Base-by-base conservation (phyloP, 2,888 invertebrate species). In the Carpatolechia fugitivella region DNA sequence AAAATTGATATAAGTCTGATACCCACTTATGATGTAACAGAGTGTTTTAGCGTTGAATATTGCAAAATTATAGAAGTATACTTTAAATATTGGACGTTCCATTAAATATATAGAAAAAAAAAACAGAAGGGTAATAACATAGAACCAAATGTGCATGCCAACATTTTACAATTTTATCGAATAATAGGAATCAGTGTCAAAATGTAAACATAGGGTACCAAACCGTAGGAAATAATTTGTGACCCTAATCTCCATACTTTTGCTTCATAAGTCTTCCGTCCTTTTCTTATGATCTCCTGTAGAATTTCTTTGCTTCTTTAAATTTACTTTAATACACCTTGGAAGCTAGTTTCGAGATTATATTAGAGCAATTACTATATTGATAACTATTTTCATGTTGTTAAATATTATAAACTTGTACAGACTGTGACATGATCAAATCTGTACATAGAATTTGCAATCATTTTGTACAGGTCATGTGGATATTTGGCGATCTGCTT, bases 401-500 rank as follows among this genome's bases (percentile, higher is more conserved):
- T 72, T 62, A 62, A 44, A 70, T 72, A 70, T 77, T 73, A 68
- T 73, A 68, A 52, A 56, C 61, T 11, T 75, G 78, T 78, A 77
- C 76, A 73, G 72, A 74, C 62, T 67, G 63, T 62, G 59, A 61
- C 58, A 65, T 68, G 80, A 70, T 78, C 66, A 75, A 24, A 76
- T 80, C 82, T 83, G 81, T 85, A 82, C 83, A 83, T 82, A 82
- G 72, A 70, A 33, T 66, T 72, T 78, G 75, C 74, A 68, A 66
- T 65, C 59, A 57, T 46, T 60, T 78, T 89, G 89, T 90, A 84
- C 86, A 86, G 90, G 90, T 90, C 84, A 90, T 90, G 90, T 90
- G 90, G 90, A 90, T 90, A 89, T 90, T 90, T 89, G 81, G 88
- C 90, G 90, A 89, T 87, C 79, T 76, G 82, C 80, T 84, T 84